Percentiles rank a stretch among this genome's conserved stretches.
Conservation (phyloP, 2,888 invertebrate genomes). For the Encarsia formosa region DNA sequence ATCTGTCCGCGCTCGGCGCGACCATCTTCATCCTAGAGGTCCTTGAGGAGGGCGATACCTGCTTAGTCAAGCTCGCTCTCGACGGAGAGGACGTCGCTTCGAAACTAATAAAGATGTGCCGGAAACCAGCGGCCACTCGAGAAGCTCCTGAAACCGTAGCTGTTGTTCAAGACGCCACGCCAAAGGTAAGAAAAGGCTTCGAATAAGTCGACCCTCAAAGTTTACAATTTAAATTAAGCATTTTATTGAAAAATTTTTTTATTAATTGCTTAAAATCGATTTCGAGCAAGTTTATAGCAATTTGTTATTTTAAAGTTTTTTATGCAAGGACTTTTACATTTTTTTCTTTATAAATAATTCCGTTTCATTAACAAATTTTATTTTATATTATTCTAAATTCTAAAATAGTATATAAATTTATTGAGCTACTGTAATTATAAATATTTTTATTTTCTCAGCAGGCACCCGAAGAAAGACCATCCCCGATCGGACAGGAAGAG, state of each 20-base stretch:
- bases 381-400: too few species aligned
- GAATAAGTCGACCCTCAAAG: background rate
- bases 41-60: slow-evolving; percentile 57
- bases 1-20: slow-evolving; percentile 52
- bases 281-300: too few species aligned
- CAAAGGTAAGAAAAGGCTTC: background rate
- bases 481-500: slow-evolving; percentile 43
- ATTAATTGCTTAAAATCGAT: too few species aligned
- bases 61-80: slow-evolving; percentile 64
- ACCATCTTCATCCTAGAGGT: slow-evolving; percentile 55
- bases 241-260: too few species aligned
- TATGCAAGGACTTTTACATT: too few species aligned
- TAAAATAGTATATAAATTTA: too few species aligned
- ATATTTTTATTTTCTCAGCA: too few species aligned
- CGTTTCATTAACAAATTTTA: too few species aligned
- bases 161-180: background rate
- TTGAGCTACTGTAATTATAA: too few species aligned
- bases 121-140: background rate
- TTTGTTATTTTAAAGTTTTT: too few species aligned
- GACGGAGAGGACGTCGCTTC: slow-evolving; percentile 14
- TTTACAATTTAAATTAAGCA: too few species aligned
- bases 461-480: slow-evolving; percentile 37
- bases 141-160: slow-evolving; percentile 1
- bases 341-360: too few species aligned
- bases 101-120: slow-evolving; percentile 16